Conservation (phyloP, 2,797 vertebrate species). For the Hafferia zeledoni region DNA sequence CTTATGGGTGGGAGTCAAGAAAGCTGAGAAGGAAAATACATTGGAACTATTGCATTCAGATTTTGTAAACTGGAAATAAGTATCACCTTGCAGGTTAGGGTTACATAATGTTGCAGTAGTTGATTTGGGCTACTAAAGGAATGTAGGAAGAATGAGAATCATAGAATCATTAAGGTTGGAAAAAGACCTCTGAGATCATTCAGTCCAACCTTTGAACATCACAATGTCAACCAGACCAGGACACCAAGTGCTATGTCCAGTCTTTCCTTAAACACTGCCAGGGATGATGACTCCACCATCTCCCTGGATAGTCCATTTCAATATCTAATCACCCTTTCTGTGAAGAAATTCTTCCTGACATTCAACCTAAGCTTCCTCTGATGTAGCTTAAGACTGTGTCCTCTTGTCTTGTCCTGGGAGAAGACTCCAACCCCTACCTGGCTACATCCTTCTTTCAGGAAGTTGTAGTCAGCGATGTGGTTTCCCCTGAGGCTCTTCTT, state of each 20-base stretch:
- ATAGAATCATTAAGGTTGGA: neutral
- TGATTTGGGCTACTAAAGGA: neutral
- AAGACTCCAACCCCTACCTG: neutral
- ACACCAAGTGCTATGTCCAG: neutral
- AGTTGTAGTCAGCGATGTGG: neutral
- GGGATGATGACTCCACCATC: neutral
- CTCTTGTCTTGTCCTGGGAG: neutral
- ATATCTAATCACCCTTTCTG: neutral
- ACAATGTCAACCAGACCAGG: neutral
- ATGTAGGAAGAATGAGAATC: neutral
- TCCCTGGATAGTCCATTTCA: neutral
- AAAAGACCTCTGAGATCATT: neutral
- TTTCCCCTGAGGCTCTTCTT: neutral
- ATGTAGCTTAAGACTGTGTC: neutral
- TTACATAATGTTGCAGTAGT: neutral
- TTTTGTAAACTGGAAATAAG: neutral
- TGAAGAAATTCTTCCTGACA: neutral
- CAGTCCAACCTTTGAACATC: neutral
- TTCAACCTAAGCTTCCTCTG: neutral
- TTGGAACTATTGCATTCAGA: no score
- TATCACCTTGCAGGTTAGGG: neutral
- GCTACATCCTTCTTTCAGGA: neutral
- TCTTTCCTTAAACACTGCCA: neutral
- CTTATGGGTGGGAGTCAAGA: neutral
- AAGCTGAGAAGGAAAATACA: neutral